Evolutionary conservation across 2,888 invertebrate species (phyloP).

Genomic region (Euplagia quadripunctaria): DNA sequence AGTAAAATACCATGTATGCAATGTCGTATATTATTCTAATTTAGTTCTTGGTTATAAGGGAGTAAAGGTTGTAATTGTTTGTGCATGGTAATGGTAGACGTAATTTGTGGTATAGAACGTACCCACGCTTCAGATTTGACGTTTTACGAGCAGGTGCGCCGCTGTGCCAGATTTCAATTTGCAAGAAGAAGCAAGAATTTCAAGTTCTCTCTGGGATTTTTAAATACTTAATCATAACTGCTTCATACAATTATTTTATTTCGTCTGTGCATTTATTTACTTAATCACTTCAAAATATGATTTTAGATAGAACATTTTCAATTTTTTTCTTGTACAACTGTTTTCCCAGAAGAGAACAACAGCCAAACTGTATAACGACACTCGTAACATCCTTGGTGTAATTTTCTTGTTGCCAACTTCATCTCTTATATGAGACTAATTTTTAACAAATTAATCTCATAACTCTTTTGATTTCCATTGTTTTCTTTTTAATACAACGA

Average conservation of each 20-base stretch:
- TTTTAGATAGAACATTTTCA: no score
- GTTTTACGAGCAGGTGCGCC: conserved; percentile 47
- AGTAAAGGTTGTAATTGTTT: conserved; percentile 33
- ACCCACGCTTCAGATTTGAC: conserved; percentile 41
- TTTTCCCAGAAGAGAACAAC: no score
- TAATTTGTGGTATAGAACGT: conserved; percentile 33
- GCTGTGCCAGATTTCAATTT: conserved; percentile 44
- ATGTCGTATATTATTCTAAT: conserved; percentile 25
- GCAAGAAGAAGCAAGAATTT: conserved; percentile 36
- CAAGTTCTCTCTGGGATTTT: conserved; percentile 11
- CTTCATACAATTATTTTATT: neutral
- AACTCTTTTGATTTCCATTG: no score
- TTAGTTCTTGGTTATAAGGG: conserved; percentile 6
- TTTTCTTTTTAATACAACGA: no score
- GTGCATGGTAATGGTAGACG: conserved; percentile 22
- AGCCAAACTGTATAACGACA: no score
- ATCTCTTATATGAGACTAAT: no score
- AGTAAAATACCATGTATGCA: conserved; percentile 29
- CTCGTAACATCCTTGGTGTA: no score
- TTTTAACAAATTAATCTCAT: no score
- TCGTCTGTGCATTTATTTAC: neutral
- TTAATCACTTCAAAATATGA: neutral
- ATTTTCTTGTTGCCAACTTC: no score
- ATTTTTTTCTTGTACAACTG: no score
- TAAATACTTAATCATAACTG: neutral